Percentiles rank a stretch among this genome's conserved stretches.
Evolutionary conservation across 2,797 vertebrate species (phyloP).

Genomic region (Eulemur albifrons): DNA sequence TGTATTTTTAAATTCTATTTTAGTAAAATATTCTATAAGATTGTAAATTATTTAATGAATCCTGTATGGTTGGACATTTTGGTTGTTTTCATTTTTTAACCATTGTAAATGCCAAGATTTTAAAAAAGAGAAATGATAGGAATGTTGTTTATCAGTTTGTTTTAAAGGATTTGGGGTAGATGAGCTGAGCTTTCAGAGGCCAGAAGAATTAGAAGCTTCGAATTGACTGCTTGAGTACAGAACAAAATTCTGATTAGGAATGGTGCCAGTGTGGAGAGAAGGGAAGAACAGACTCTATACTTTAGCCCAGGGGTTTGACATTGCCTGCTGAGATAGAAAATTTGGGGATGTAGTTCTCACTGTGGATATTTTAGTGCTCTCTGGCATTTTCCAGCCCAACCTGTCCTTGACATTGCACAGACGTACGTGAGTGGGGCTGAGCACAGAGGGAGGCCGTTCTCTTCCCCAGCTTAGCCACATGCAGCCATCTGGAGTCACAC

Average conservation of each 20-base stretch:
- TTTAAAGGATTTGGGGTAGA: conserved; percentile 37
- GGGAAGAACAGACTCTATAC: background rate
- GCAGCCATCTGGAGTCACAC: background rate
- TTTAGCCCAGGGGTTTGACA: conserved; percentile 1
- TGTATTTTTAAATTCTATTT: background rate
- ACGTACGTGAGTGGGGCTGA: background rate
- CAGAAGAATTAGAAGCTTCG: background rate
- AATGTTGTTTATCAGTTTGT: conserved; percentile 42
- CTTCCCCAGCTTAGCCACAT: background rate
- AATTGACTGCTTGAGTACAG: background rate
- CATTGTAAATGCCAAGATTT: background rate
- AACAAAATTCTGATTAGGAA: conserved; percentile 56
- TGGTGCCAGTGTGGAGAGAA: background rate
- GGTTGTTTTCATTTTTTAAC: background rate
- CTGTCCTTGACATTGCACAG: conserved; percentile 1
- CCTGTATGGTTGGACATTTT: background rate
- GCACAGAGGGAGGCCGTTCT: background rate
- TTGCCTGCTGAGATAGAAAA: background rate
- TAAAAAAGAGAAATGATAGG: conserved; percentile 15
- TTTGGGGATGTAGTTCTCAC: conserved; percentile 34
- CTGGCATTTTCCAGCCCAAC: background rate
- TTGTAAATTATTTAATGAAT: background rate
- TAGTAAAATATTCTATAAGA: background rate
- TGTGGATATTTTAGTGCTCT: background rate
- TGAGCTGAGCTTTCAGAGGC: background rate